phyloP scores from a whole-genome alignment of 1,140 invertebrate species.

The Aphelinus certus region DNA sequence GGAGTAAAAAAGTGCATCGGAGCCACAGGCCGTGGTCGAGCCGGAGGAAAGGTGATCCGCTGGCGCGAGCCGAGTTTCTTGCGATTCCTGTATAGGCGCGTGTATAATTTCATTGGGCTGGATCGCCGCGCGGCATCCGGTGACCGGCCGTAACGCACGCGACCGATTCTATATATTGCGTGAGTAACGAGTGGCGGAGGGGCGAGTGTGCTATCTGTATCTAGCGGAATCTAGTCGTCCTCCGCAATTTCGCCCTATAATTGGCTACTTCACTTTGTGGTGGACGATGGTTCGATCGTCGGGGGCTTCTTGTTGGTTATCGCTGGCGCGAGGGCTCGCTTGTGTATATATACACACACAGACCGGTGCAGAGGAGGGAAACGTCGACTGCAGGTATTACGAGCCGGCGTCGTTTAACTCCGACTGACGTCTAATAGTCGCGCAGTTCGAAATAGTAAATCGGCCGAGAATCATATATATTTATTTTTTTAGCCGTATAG shows the following conservation, averaged over 20 bases:
- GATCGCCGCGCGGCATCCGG: conserved; percentile 7
- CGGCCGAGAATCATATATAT: no score
- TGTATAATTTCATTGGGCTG: conserved; percentile 21
- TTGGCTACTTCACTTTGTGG: conserved; percentile 9
- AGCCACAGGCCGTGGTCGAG: background rate
- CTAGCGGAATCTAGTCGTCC: background rate
- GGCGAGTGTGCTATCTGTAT: background rate
- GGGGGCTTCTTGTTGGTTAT: background rate
- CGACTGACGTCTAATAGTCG: no score
- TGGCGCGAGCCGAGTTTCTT: background rate
- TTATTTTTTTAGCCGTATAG: no score
- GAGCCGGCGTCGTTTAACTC: no score
- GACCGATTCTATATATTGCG: conserved; percentile 5
- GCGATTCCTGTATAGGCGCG: background rate
- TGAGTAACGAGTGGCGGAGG: background rate
- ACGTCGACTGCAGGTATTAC: no score
- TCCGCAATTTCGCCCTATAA: conserved; percentile 11
- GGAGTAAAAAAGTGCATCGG: no score
- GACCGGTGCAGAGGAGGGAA: no score
- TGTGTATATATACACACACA: no score
- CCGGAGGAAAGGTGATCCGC: background rate
- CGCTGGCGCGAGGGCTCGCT: no score
- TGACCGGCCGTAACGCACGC: background rate
- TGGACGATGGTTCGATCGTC: background rate
- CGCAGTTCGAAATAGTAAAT: no score